Evolutionary conservation across 2,888 invertebrate genomes (phyloP), one percentile per base, ranked within the genome.

Genomic region (Eremobia ochroleuca): DNA sequence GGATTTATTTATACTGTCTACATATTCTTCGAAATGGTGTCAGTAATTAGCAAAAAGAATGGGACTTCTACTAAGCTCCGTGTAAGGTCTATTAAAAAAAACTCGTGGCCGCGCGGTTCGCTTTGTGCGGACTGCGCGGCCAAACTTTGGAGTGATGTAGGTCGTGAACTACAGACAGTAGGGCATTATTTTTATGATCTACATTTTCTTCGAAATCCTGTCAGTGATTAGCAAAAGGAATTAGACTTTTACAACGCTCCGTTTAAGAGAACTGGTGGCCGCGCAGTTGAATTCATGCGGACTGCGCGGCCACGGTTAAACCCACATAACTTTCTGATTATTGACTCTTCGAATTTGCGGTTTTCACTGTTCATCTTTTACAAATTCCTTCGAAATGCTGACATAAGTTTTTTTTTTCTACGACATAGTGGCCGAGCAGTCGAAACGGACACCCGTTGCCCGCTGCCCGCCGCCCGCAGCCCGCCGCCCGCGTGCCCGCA

Each of bases 181-280:
- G 52, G 52, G 25, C 58, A 59, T 59, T 37, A 37, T 37, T 37
- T 37, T 37, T 37, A 37, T 37, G 37, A 37, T 37, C 37, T 73
- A 73, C 65, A 55, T 65, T 37, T 77, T 77, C 72, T 67, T 72
- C 61, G 72, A 77, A 77, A 73, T 77, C 49, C 62, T 77, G 18
- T 73, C 72, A 68, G 73, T 73, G 46, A 52, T 73, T 73, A 77
- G 77, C 73, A 73, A 77, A 77, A 77, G 68, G 67, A 73, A 68
- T 68, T 52, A 55, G 68, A 77, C 73, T 40, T 77, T 34, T 73
- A 76, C 67, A 40, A 76, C 40, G 76, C 76, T 76, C 70, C 76
- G 76, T 76, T 49, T 70, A 65, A 69, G 76, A 59, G 61, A 62
- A 65, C 40, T 43, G 28, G 43, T 66, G 66, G 66, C 28, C 46